phyloP scores from a whole-genome alignment of 1,140 invertebrate species.

The Metopolophium dirhodum region DNA sequence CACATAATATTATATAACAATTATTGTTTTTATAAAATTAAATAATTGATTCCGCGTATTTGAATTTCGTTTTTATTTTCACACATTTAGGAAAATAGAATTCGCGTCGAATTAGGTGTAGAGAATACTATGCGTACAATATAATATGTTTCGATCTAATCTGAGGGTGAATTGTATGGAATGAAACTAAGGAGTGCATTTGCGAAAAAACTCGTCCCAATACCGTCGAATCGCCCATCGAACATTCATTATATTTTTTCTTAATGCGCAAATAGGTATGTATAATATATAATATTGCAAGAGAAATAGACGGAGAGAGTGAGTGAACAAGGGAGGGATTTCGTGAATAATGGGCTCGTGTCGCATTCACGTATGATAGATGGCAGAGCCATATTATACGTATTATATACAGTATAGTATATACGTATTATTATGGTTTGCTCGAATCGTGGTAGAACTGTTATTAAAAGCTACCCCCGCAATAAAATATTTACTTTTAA shows the following conservation, averaged over 20 bases:
- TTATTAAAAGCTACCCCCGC: constrained; percentile 29
- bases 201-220: background rate
- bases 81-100: background rate
- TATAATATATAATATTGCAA: background rate
- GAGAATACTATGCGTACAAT: no score
- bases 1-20: background rate
- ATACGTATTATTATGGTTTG: background rate
- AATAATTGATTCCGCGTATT: background rate
- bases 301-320: background rate
- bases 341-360: constrained; percentile 26
- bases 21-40: background rate
- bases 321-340: background rate
- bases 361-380: constrained; percentile 37
- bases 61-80: background rate
- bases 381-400: background rate
- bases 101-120: background rate
- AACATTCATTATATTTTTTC: constrained; percentile 14
- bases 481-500: constrained; percentile 11
- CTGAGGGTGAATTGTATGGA: background rate
- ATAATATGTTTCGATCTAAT: background rate
- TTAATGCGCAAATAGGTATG: background rate
- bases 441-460: background rate
- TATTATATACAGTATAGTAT: background rate
- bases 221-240: background rate
- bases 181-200: background rate